Conservation (phyloP, 2,888 invertebrate genomes). For the Polydrusus tereticollis region DNA sequence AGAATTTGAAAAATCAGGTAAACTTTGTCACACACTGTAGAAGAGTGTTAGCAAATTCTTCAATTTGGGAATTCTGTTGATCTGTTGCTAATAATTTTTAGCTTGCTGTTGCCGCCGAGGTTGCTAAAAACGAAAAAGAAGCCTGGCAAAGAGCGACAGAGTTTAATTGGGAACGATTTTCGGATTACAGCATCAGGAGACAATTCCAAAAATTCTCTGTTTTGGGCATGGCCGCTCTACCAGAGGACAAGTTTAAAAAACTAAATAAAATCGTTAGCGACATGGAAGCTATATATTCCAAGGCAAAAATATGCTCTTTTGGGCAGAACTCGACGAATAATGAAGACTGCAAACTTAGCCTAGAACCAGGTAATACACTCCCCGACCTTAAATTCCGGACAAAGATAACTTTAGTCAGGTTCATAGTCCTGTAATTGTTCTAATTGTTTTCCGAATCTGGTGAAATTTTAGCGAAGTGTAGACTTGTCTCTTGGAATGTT, state of each 20-base stretch:
- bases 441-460: slow-evolving; percentile 8
- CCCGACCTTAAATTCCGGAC: too few species aligned
- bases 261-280: slow-evolving; percentile 75
- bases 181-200: slow-evolving; percentile 76
- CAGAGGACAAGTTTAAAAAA: slow-evolving; percentile 75
- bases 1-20: slow-evolving; percentile 74
- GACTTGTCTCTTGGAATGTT: too few species aligned
- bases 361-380: slow-evolving; percentile 77
- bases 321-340: slow-evolving; percentile 68
- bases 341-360: slow-evolving; percentile 75
- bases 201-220: slow-evolving; percentile 82
- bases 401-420: too few species aligned
- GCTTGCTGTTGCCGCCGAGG: slow-evolving; percentile 65
- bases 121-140: slow-evolving; percentile 72
- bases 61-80: neutral
- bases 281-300: slow-evolving; percentile 84
- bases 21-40: slow-evolving; percentile 17
- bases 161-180: slow-evolving; percentile 77
- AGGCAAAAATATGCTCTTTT: slow-evolving; percentile 77
- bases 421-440: too few species aligned
- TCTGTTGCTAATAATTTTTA: slow-evolving; percentile 53
- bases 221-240: slow-evolving; percentile 72
- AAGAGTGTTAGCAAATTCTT: neutral
- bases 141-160: slow-evolving; percentile 70
- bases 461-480: too few species aligned